Percentiles rank a stretch among this genome's conserved stretches.
Conservation (phyloP, 92 coral and sea anemone genomes). For the Pocillopora meandrina region DNA sequence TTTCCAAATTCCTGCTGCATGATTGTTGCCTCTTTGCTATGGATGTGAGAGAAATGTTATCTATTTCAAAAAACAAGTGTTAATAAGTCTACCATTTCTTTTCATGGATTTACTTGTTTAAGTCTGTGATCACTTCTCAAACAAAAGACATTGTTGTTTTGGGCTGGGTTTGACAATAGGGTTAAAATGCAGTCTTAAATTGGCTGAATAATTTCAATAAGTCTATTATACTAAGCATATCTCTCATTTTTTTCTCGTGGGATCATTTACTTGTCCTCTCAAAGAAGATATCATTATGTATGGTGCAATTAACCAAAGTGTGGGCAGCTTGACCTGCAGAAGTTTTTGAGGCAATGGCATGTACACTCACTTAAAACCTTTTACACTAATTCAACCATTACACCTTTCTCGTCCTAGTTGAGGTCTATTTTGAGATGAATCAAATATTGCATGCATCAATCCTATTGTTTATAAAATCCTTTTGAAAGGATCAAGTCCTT, state of each 20-base stretch:
- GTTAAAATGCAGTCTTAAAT: background rate
- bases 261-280: background rate
- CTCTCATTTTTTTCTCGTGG: constrained; percentile 1
- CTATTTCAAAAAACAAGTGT: background rate
- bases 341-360: background rate
- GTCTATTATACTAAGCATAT: background rate
- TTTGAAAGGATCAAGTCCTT: too few species aligned
- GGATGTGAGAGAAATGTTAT: background rate
- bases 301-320: background rate
- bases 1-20: background rate
- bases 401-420: too few species aligned
- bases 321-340: background rate
- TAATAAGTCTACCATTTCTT: background rate
- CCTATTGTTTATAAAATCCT: too few species aligned
- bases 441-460: too few species aligned
- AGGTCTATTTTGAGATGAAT: too few species aligned
- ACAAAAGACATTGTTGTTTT: background rate
- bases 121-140: background rate
- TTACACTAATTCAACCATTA: background rate
- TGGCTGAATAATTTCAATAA: background rate
- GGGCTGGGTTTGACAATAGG: background rate
- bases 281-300: background rate
- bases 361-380: background rate
- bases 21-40: background rate
- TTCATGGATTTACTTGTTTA: background rate